Conservation (phyloP, 2,113 vertebrate species). For the Sigmodon hispidus region DNA sequence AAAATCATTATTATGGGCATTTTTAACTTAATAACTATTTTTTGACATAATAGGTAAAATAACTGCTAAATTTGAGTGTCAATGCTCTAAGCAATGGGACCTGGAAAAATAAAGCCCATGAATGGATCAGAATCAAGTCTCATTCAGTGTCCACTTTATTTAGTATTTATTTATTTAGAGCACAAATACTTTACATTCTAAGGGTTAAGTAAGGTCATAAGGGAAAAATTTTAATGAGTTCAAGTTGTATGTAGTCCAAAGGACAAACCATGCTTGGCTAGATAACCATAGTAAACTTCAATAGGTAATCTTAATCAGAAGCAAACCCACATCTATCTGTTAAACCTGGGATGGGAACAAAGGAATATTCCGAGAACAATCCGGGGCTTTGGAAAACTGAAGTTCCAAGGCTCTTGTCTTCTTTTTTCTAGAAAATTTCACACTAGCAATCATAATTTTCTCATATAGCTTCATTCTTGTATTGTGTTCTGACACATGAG, state of each 20-base stretch:
- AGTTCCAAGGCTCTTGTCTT: neutral
- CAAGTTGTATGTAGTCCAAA: neutral
- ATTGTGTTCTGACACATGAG: neutral
- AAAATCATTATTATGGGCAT: neutral
- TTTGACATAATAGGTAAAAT: too few relatives aligned
- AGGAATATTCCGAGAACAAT: neutral
- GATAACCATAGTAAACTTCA: neutral
- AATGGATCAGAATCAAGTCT: neutral
- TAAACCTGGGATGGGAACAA: neutral
- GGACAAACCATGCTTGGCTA: neutral
- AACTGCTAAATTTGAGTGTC: neutral
- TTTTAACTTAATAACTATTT: neutral
- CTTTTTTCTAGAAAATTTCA: neutral
- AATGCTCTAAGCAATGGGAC: too few relatives aligned
- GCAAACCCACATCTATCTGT: neutral
- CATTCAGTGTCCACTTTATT: neutral
- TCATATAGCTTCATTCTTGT: too few relatives aligned
- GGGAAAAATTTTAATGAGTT: neutral
- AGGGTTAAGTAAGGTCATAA: too few relatives aligned
- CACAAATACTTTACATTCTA: neutral
- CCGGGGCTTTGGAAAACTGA: neutral
- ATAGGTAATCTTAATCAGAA: neutral
- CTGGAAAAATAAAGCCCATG: neutral
- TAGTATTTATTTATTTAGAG: too few relatives aligned
- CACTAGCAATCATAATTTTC: neutral